phyloP scores from a whole-genome alignment of 2,888 invertebrate genomes.

The Cepaea hortensis region DNA sequence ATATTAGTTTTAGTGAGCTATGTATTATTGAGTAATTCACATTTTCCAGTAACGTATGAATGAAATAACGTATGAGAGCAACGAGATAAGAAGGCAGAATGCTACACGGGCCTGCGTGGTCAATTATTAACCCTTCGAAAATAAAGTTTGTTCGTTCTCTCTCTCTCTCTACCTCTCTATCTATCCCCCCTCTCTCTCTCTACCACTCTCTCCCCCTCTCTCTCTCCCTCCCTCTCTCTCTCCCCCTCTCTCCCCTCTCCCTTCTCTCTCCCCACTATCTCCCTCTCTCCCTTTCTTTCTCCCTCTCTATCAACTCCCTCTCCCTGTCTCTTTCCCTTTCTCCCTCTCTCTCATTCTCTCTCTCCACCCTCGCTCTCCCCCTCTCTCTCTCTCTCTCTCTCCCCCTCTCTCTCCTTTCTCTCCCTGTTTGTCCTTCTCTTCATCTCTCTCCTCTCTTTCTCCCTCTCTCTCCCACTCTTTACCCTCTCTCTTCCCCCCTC shows the following conservation, averaged over 20 bases:
- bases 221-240: no score
- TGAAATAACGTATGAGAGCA: no score
- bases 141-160: no score
- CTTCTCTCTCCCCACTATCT: neutral
- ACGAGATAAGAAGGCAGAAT: no score
- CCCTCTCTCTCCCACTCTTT: neutral
- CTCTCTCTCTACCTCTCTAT: neutral
- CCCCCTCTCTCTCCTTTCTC: neutral
- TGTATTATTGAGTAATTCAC: no score
- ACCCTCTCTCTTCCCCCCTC: neutral
- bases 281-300: no score
- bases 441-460: neutral
- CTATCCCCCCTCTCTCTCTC: neutral
- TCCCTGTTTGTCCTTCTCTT: neutral
- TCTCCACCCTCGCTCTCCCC: neutral
- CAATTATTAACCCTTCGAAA: no score
- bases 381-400: neutral
- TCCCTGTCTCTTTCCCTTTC: neutral
- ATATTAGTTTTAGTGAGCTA: no score
- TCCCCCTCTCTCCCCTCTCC: neutral
- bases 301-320: no score
- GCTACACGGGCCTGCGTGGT: no score
- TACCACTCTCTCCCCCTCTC: neutral
- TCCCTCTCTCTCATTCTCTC: no score
- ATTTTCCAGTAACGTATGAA: neutral